Conservation (phyloP, 2,888 invertebrate species). For the Dryocosmus kuriphilus region DNA sequence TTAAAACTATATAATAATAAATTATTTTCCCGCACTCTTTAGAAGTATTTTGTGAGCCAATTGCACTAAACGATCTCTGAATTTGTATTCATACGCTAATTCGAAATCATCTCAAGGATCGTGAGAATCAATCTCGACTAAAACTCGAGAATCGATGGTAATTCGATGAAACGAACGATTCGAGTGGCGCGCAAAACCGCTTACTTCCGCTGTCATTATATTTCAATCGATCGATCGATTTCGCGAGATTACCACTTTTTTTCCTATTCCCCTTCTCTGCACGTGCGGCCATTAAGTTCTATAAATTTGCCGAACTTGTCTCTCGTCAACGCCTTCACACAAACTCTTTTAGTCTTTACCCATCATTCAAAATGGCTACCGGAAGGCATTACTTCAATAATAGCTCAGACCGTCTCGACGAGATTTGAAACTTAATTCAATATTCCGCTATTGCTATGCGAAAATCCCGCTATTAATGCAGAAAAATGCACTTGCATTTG, state of each 20-base stretch:
- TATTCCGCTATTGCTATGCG: conserved; percentile 36
- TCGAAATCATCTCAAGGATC: conserved; percentile 8
- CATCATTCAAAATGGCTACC: conserved; percentile 38
- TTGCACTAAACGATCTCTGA: neutral
- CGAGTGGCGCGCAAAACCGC: conserved; percentile 5
- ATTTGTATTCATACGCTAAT: neutral
- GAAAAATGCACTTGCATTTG: conserved; percentile 25
- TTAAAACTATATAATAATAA: too few species aligned
- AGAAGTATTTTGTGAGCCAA: neutral
- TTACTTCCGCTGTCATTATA: conserved; percentile 48
- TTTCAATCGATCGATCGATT: conserved; percentile 60
- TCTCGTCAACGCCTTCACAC: conserved; percentile 46
- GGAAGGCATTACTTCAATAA: conserved; percentile 40
- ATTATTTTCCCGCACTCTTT: too few species aligned
- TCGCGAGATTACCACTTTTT: conserved; percentile 53
- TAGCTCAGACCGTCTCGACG: conserved; percentile 22
- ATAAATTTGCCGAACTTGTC: conserved; percentile 55
- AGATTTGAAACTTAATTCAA: conserved; percentile 29
- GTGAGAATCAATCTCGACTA: conserved; percentile 6
- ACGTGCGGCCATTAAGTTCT: conserved; percentile 64
- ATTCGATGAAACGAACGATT: conserved; percentile 7
- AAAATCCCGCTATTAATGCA: conserved; percentile 37
- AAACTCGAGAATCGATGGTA: conserved; percentile 1
- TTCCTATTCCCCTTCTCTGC: conserved; percentile 48
- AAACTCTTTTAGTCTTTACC: conserved; percentile 39